These are phyloP conservation scores for Cariama cristata DNA, from an alignment of 2,113 vertebrate species.

Conservation along the genomic window DNA sequence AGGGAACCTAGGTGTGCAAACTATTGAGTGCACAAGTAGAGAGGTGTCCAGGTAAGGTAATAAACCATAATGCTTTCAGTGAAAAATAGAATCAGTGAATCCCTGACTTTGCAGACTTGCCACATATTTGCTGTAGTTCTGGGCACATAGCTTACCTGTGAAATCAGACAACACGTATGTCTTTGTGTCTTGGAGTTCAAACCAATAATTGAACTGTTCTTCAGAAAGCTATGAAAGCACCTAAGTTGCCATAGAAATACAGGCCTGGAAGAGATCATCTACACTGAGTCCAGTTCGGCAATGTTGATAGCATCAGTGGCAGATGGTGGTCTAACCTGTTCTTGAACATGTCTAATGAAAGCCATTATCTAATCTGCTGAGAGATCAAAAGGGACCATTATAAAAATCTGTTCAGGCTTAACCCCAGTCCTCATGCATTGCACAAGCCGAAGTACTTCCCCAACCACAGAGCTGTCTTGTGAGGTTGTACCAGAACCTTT, in stretches of 20 bases:
- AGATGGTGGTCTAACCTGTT: constrained; percentile 50
- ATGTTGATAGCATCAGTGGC: background rate
- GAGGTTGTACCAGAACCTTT: background rate
- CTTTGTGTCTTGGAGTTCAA: background rate
- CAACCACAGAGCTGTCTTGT: background rate
- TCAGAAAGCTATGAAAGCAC: background rate
- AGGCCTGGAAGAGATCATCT: constrained; percentile 2
- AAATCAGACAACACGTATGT: background rate
- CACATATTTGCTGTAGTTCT: background rate
- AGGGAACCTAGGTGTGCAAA: background rate
- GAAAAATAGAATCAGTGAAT: background rate
- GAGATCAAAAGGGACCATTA: constrained; percentile 18
- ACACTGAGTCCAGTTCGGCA: background rate
- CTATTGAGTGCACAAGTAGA: background rate
- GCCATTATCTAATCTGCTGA: constrained; percentile 4
- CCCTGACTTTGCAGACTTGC: background rate
- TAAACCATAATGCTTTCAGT: background rate
- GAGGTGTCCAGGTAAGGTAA: background rate
- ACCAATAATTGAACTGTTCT: background rate
- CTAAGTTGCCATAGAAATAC: background rate
- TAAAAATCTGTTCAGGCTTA: constrained; percentile 8
- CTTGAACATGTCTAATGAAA: constrained; percentile 3
- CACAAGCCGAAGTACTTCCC: background rate
- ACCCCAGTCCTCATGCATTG: background rate
- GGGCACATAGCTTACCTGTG: background rate